These are phyloP conservation scores for Microctonus brassicae DNA, from an alignment of 2,888 invertebrate species.

Conservation along the genomic window DNA sequence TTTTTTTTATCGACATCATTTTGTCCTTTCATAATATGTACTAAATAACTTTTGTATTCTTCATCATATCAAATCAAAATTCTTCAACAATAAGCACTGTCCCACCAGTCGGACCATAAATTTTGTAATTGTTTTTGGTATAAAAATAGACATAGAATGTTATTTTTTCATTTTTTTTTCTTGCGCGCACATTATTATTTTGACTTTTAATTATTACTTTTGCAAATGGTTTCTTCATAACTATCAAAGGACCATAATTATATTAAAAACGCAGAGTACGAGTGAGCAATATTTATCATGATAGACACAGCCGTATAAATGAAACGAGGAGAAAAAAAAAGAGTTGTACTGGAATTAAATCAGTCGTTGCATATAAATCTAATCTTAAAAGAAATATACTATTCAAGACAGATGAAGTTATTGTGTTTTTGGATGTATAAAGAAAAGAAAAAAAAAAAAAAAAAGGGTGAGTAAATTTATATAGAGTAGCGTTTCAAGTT, in stretches of 20 bases:
- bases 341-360: conserved; percentile 40
- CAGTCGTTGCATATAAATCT: conserved; percentile 62
- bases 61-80: neutral
- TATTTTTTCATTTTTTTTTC: conserved; percentile 24
- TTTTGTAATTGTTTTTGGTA: conserved; percentile 24
- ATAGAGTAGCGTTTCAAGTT: conserved; percentile 62
- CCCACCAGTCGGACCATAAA: conserved; percentile 18
- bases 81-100: neutral
- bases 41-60: conserved; percentile 20
- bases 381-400: conserved; percentile 46
- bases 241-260: conserved; percentile 6
- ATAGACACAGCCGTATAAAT: conserved; percentile 11
- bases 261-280: conserved; percentile 24
- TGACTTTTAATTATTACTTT: conserved; percentile 5
- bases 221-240: conserved; percentile 8
- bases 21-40: conserved; percentile 24
- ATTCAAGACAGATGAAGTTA: conserved; percentile 48
- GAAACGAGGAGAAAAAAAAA: neutral
- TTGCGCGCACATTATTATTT: conserved; percentile 25
- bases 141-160: conserved; percentile 38
- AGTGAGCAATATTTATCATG: conserved; percentile 27
- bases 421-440: conserved; percentile 58
- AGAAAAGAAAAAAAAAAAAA: conserved; percentile 54
- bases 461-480: too few species aligned
- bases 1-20: conserved; percentile 10